Conservation (phyloP, 2,797 vertebrate genomes). For the Halcyon badia region DNA sequence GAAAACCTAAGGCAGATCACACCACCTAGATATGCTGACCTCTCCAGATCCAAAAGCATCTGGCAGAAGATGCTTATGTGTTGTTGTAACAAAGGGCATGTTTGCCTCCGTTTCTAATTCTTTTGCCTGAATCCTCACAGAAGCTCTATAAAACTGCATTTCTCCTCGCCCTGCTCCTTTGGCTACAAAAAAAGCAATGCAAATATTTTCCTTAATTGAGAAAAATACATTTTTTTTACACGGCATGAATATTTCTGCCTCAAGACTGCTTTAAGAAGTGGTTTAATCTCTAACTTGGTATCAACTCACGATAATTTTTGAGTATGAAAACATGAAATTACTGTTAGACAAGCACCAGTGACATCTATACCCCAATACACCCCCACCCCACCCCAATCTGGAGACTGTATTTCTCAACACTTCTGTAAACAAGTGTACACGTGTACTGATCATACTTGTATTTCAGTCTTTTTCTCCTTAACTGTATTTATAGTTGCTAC, state of each 20-base stretch:
- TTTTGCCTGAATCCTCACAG: not conserved
- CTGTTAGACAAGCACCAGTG: not conserved
- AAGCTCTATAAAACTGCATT: not conserved
- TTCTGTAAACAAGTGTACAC: not conserved
- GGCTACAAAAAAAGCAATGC: not conserved
- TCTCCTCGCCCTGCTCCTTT: not conserved
- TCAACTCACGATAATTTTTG: conserved; percentile 10
- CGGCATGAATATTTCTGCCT: not conserved
- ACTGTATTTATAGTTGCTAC: not conserved
- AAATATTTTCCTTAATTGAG: not conserved
- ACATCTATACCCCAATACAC: not conserved
- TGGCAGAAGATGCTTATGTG: not conserved
- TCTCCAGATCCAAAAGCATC: not conserved
- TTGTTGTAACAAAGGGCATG: not conserved
- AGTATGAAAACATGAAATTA: not conserved
- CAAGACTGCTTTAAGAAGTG: not conserved
- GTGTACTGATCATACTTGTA: not conserved
- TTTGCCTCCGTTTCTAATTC: not conserved
- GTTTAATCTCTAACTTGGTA: not conserved
- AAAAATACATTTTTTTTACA: not conserved
- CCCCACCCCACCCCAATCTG: too few relatives aligned
- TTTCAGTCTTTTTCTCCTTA: not conserved
- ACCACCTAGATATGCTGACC: not conserved
- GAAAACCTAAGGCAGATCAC: not conserved
- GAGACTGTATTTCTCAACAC: not conserved